Conservation (phyloP, 2,888 invertebrate species). For the Alcis repandata region DNA sequence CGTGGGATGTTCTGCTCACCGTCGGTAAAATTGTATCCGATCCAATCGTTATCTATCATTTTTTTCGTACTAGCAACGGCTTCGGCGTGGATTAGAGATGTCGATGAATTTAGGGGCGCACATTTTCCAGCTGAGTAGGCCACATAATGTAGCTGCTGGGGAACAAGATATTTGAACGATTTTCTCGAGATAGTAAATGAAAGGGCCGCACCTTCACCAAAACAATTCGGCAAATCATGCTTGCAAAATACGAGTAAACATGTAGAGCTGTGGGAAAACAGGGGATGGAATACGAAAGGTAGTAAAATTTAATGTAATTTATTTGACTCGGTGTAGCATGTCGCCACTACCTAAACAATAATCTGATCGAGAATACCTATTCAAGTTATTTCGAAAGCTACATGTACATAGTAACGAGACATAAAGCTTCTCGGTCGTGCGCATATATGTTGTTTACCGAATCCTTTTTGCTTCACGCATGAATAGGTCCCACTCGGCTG, state of each 20-base stretch:
- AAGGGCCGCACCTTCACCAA: not conserved
- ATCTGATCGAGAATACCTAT: conserved; percentile 8
- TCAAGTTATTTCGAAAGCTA: conserved; percentile 25
- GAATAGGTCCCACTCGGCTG: conserved; percentile 61
- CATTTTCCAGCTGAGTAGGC: conserved; percentile 32
- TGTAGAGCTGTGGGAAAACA: not conserved
- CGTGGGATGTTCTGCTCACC: conserved; percentile 59
- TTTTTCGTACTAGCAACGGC: conserved; percentile 37
- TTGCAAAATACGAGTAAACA: not conserved
- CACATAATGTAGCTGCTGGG: conserved; percentile 20
- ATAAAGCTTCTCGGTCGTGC: conserved; percentile 46
- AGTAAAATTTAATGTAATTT: not conserved
- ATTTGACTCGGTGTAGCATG: not conserved
- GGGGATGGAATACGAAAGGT: not conserved
- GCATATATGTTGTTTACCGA: conserved; percentile 61
- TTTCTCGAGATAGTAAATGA: not conserved
- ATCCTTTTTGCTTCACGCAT: conserved; percentile 63
- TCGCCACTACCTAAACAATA: conserved; percentile 2
- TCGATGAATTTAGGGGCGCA: conserved; percentile 33
- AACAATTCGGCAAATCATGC: not conserved
- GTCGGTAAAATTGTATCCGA: conserved; percentile 58
- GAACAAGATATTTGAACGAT: conserved; percentile 17
- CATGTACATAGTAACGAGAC: conserved; percentile 31
- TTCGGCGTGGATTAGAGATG: conserved; percentile 33
- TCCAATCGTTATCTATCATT: conserved; percentile 55